Conservation (phyloP, 1,140 invertebrate species). For the Sesamia nonagrioides region DNA sequence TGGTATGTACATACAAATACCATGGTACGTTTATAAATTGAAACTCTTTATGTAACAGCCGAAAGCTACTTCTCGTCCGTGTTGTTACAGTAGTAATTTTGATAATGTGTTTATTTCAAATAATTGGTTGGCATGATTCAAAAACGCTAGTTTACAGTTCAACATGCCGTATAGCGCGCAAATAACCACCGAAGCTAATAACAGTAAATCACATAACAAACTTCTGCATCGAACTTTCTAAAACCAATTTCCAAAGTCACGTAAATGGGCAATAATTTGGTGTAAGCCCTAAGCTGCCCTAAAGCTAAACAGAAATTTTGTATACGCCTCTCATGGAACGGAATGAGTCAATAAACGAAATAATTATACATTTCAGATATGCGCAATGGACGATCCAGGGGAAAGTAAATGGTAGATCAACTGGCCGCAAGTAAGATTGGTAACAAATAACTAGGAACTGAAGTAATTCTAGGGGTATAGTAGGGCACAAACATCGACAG, state of each 20-base stretch:
- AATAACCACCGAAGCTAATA: slow-evolving; percentile 30
- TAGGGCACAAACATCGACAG: not conserved
- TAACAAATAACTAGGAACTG: slow-evolving; percentile 19
- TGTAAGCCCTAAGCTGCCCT: slow-evolving; percentile 57
- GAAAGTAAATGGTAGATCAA: slow-evolving; percentile 57
- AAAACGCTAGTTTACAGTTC: slow-evolving; percentile 32
- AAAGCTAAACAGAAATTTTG: slow-evolving; percentile 56
- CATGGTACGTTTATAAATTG: not conserved
- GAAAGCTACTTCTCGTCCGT: not conserved
- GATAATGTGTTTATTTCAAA: slow-evolving; percentile 7
- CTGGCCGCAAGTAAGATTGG: slow-evolving; percentile 38
- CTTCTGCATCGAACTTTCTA: slow-evolving; percentile 44
- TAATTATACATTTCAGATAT: slow-evolving; percentile 64
- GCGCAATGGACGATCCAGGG: slow-evolving; percentile 51
- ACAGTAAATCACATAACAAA: slow-evolving; percentile 45
- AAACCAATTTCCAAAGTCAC: slow-evolving; percentile 45
- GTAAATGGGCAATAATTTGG: slow-evolving; percentile 57
- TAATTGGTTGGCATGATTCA: slow-evolving; percentile 18
- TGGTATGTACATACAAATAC: not conserved
- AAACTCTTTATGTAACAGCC: not conserved
- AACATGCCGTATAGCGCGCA: slow-evolving; percentile 28
- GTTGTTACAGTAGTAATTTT: not conserved
- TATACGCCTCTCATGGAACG: slow-evolving; percentile 43
- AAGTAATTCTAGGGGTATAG: slow-evolving; percentile 4
- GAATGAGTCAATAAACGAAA: slow-evolving; percentile 58